A percentile compares a stretch with the other conserved stretches of the same genome.
phyloP scores from a whole-genome alignment of 1,140 invertebrate genomes.

The Conus ventricosus region DNA sequence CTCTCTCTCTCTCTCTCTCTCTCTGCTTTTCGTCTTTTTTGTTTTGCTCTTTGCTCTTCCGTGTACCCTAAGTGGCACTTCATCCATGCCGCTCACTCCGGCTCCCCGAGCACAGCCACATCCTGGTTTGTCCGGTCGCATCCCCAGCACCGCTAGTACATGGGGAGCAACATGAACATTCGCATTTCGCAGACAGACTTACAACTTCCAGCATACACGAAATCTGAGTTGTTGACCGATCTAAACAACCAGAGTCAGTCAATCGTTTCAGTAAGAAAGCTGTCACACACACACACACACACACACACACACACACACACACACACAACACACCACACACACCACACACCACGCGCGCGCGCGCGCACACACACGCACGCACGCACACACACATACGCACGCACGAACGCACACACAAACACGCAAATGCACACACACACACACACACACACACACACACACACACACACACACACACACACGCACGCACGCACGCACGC shows the following conservation, averaged over 20 bases:
- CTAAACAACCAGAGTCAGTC: background rate
- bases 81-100: too few species aligned
- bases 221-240: background rate
- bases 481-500: too few species aligned
- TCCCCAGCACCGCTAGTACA: background rate
- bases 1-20: too few species aligned
- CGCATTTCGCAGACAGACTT: background rate
- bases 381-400: too few species aligned
- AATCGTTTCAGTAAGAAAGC: background rate
- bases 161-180: background rate
- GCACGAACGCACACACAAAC: too few species aligned
- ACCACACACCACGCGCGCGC: constrained; percentile 4
- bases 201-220: background rate
- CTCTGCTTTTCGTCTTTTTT: too few species aligned
- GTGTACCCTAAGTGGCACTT: background rate
- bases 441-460: too few species aligned
- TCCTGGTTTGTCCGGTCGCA: background rate
- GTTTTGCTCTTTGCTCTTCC: background rate
- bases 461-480: too few species aligned
- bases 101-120: background rate
- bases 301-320: background rate
- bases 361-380: background rate
- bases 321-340: background rate
- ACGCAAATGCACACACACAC: background rate
- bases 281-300: background rate